Evolutionary conservation across 2,113 vertebrate species (phyloP), one percentile per base, ranked within the genome.

Genomic region (Chaetura pelagica): DNA sequence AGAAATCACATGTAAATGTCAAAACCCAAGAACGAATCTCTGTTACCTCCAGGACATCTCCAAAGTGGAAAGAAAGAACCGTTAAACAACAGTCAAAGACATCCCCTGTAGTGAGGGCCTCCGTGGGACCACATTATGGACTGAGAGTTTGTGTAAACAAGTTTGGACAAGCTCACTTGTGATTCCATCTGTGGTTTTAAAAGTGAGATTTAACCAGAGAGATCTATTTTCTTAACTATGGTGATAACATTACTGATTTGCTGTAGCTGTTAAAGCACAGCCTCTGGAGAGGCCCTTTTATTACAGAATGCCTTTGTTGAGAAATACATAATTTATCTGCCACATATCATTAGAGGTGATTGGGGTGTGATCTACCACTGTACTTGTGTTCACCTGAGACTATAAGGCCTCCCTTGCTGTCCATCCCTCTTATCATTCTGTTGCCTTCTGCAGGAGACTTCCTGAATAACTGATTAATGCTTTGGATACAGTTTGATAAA

Each of bases 161-260:
- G 48, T 59, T 92, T 74, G 79, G 75, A 94, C 83, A 90, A 54
- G 83, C 79, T 93, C 26, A 19, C 29, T 80, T 88, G 61, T 80
- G 48, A 34, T 77, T 95, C 93, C 67, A 88, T 94, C 82, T 93
- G 85, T 91, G 79, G 63, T 80, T 95, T 91, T 87, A 75, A 74
- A 81, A 57, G 38, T 66, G 81, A 57, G 35, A 82, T 95, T 95
- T 71, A 83, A 59, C 22, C 40, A 76, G 61, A 48, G 64, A 8
- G 38, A 49, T 74, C 18, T 85, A 17, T 23, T 78, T 68, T 27
- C 75, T 67, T 8, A 51, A 66, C 63, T 55, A 12, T 27, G 54
- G 80, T 68, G 30, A 11, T 91, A 64, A 34, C 7, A 2, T 75
- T 55, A 26, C 26, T 75, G 4, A 17, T 74, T 4, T 81, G n/a